Evolutionary conservation across 2,888 invertebrate species (phyloP), one percentile per base, ranked within the genome.

Genomic region (Chrysodeixis includens): DNA sequence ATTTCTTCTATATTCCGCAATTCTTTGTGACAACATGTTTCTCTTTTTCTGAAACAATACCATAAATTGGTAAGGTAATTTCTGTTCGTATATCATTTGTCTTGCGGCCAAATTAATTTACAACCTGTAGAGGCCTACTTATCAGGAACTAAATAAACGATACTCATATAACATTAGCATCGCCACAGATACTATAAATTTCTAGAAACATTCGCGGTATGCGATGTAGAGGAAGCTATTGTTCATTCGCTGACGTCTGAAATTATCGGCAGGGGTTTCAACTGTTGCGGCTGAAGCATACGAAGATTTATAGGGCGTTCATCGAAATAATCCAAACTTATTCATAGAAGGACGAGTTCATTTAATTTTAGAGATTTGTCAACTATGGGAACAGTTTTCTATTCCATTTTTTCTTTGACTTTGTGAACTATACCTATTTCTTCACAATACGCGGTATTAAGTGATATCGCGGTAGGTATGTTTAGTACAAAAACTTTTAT

Each of bases 201-300:
- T 63, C 51, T 22, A 16, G 6, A 54, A 54, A 35, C 52, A 56
- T 56, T 56, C 56, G 57, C 60, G 40, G 49, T 22, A 54, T 54
- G 56, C 18, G 14, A 30, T 63, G 59, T n/a, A 44, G 32, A 56
- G 53, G 22, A 59, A 66, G 52, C 30, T 49, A 44, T 63, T 52
- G 60, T 46, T 75, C 60, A 70, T 62, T 53, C 10, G 49, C 51
- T 60, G 55, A 60, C 62, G 32, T 61, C 16, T 26, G 26, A 52
- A 56, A 44, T 63, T 61, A 66, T 58, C 40, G 46, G 57, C 54
- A 30, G 56, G 62, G n/a, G 52, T 44, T 52, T 57, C 40, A 54
- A 35, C 55, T 57, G 30, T 66, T 44, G 60, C 58, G 16, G 55
- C 44, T 49, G 0, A 63, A 71, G 71, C 63, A 54, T 46, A 55